Conservation (phyloP, 2,888 invertebrate genomes). For the Polia nebulosa region DNA sequence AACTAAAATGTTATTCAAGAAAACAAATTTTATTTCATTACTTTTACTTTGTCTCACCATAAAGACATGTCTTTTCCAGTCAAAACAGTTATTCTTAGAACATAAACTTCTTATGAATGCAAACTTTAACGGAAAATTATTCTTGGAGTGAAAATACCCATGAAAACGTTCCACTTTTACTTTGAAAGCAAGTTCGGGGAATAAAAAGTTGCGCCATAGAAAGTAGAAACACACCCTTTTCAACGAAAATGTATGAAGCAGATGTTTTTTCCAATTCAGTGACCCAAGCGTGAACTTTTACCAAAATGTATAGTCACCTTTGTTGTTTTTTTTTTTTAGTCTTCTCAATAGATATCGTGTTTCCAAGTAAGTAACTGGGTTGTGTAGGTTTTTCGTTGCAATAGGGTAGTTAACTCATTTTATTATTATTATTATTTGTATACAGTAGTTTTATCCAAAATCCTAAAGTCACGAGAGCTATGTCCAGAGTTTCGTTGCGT, state of each 20-base stretch:
- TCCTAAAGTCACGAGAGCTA: too few relatives aligned
- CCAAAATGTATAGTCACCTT: neutral
- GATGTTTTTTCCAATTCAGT: conserved; percentile 23
- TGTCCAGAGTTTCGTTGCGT: too few relatives aligned
- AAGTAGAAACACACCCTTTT: conserved; percentile 19
- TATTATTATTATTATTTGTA: too few relatives aligned
- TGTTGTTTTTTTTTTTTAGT: conserved; percentile 1
- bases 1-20: neutral
- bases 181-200: conserved; percentile 9
- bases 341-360: too few relatives aligned
- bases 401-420: too few relatives aligned
- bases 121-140: conserved; percentile 12
- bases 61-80: neutral
- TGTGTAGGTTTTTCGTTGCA: too few relatives aligned
- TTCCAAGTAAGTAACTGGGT: neutral
- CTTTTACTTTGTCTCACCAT: neutral
- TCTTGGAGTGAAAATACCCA: conserved; percentile 13
- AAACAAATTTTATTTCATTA: neutral
- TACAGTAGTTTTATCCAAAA: too few relatives aligned
- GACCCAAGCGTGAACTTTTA: neutral
- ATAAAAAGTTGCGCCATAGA: conserved; percentile 17
- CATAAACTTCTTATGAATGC: neutral
- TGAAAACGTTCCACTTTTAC: conserved; percentile 29
- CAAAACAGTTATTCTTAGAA: conserved; percentile 1
- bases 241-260: conserved; percentile 2